Conservation (phyloP, 2,888 invertebrate species). For the Drosophila koepferae region DNA sequence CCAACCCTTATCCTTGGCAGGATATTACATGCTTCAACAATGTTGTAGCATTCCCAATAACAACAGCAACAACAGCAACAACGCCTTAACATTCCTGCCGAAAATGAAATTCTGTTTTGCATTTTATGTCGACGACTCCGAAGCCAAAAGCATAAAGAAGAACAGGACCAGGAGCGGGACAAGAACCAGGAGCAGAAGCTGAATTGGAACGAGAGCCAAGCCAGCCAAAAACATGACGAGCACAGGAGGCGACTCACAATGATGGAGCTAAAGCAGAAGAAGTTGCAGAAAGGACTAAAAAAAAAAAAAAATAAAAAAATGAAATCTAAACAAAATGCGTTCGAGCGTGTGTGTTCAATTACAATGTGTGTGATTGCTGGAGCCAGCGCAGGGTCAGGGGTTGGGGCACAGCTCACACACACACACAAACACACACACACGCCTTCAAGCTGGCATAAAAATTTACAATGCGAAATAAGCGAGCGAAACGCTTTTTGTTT, state of each 20-base stretch:
- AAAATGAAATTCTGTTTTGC: slow-evolving; percentile 81
- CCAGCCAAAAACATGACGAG: slow-evolving; percentile 60
- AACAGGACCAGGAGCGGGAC: slow-evolving; percentile 28
- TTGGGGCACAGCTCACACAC: slow-evolving; percentile 44
- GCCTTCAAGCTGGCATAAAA: slow-evolving; percentile 63
- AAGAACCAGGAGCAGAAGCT: slow-evolving; percentile 22
- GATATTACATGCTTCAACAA: slow-evolving; percentile 82
- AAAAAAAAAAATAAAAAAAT: slow-evolving; percentile 61
- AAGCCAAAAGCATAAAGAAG: slow-evolving; percentile 66
- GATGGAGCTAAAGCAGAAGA: slow-evolving; percentile 41
- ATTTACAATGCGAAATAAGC: slow-evolving; percentile 82
- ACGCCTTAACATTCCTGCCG: slow-evolving; percentile 73
- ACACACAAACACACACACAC: slow-evolving; percentile 33
- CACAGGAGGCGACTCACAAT: slow-evolving; percentile 44
- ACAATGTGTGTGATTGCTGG: slow-evolving; percentile 82
- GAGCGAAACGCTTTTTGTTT: slow-evolving; percentile 78
- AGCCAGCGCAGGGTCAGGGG: slow-evolving; percentile 38
- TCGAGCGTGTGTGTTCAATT: slow-evolving; percentile 82
- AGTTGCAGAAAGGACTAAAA: slow-evolving; percentile 54
- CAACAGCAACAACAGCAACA: slow-evolving; percentile 55
- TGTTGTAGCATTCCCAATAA: slow-evolving; percentile 82
- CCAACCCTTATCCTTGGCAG: slow-evolving; percentile 79
- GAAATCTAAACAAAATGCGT: slow-evolving; percentile 81
- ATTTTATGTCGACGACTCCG: slow-evolving; percentile 78
- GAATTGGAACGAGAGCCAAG: slow-evolving; percentile 34